phyloP scores from a whole-genome alignment of 2,113 vertebrate genomes.

The Phodopus roborovskii region DNA sequence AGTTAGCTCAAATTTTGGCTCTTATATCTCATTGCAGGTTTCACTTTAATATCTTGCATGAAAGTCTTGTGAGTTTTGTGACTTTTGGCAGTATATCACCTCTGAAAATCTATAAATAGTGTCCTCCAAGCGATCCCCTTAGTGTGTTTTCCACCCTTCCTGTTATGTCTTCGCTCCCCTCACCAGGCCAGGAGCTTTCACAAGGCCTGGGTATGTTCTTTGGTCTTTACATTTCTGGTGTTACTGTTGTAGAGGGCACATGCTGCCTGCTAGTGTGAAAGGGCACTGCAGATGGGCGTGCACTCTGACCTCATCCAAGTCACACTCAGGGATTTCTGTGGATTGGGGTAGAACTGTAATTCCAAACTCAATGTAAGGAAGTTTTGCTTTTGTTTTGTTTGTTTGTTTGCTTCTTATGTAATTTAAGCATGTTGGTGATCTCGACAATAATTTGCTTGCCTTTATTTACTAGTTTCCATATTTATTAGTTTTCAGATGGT shows the following conservation, averaged over 20 bases:
- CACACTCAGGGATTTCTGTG: not conserved
- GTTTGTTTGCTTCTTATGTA: not conserved
- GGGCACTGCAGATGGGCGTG: fast-evolving
- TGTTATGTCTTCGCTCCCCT: not conserved
- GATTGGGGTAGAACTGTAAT: not conserved
- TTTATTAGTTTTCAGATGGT: not conserved
- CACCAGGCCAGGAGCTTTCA: too few species aligned
- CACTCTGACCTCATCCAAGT: not conserved
- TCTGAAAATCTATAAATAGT: not conserved
- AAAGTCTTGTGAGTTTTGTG: not conserved
- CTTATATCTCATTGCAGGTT: not conserved
- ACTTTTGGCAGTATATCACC: not conserved
- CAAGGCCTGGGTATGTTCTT: fast-evolving
- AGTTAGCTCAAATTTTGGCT: not conserved
- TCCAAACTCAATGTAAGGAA: not conserved
- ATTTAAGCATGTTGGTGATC: not conserved
- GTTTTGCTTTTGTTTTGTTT: too few species aligned
- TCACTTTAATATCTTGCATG: not conserved
- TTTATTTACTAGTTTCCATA: not conserved
- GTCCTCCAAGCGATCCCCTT: not conserved
- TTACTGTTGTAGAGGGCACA: fast-evolving
- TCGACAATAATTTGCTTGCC: conserved; percentile 4
- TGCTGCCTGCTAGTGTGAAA: not conserved
- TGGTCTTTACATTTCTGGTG: not conserved
- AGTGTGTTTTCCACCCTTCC: fast-evolving